A percentile compares a stretch with the other conserved stretches of the same genome.
phyloP scores from a whole-genome alignment of 2,113 vertebrate genomes.

The Phycodurus eques region DNA sequence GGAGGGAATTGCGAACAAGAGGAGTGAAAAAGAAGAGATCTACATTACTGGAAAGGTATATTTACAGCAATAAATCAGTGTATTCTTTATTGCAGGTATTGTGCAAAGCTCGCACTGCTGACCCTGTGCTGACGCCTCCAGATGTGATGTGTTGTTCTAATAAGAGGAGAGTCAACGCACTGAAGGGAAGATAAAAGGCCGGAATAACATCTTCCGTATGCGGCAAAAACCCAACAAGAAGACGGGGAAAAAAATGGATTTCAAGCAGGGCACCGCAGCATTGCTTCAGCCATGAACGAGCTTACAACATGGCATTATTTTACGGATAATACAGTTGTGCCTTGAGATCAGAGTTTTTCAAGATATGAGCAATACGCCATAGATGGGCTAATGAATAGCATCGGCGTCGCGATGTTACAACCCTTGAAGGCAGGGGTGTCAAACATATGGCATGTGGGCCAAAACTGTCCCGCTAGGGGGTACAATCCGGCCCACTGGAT shows the following conservation, averaged over 20 bases:
- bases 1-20: slow-evolving; percentile 17
- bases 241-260: neutral
- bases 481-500: too few species aligned
- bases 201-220: neutral
- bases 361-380: too few species aligned
- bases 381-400: too few species aligned
- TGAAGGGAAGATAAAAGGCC: neutral
- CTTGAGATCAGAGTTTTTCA: too few species aligned
- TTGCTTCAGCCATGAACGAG: neutral
- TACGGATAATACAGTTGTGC: too few species aligned
- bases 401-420: too few species aligned
- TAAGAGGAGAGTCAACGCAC: neutral
- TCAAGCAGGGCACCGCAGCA: neutral
- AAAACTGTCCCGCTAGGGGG: too few species aligned
- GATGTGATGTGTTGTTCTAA: slow-evolving; percentile 4
- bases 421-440: too few species aligned
- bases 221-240: neutral
- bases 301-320: neutral
- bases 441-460: too few species aligned
- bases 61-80: slow-evolving; percentile 1
- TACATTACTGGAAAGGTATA: neutral
- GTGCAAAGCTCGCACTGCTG: neutral
- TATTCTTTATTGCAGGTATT: neutral
- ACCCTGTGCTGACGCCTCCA: neutral
- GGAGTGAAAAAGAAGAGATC: slow-evolving; percentile 15